phyloP scores from a whole-genome alignment of 2,888 invertebrate species.

The Ichneumoninae sp. region DNA sequence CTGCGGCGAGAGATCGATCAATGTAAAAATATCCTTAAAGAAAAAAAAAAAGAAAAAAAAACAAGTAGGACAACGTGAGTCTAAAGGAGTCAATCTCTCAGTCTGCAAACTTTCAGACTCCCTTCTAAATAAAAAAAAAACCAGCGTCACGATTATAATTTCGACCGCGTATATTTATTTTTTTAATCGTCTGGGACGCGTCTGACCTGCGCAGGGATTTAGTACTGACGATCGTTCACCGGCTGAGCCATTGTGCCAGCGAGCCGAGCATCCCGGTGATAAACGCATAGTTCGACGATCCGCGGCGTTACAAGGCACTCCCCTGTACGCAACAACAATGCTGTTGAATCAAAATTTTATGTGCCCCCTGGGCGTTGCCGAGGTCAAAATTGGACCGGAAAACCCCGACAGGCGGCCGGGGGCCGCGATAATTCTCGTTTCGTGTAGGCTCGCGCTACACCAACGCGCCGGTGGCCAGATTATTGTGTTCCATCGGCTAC shows the following conservation, averaged over 20 bases:
- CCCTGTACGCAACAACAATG: slow-evolving; percentile 16
- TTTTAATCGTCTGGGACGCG: slow-evolving; percentile 1
- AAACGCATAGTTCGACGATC: background rate
- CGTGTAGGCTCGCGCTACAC: slow-evolving; percentile 17
- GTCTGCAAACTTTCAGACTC: background rate
- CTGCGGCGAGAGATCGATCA: background rate
- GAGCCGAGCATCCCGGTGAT: background rate
- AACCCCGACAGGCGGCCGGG: slow-evolving; percentile 11
- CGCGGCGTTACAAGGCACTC: background rate
- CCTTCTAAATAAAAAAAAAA: background rate
- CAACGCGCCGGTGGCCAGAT: background rate
- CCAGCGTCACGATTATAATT: background rate
- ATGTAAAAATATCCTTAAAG: background rate
- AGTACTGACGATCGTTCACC: slow-evolving; percentile 28
- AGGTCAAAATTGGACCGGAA: slow-evolving; percentile 41
- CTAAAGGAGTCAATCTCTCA: background rate
- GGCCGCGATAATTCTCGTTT: slow-evolving; percentile 45
- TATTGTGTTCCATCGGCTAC: slow-evolving; percentile 1
- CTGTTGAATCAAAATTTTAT: slow-evolving; percentile 55
- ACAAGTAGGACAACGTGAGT: background rate
- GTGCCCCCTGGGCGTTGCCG: slow-evolving; percentile 34
- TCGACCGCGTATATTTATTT: slow-evolving; percentile 4
- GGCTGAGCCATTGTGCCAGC: background rate
- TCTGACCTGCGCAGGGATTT: slow-evolving; percentile 44
- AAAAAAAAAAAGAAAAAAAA: background rate